Evolutionary conservation across 2,888 invertebrate species (phyloP).

Genomic region (Caenorhabditis becei): DNA sequence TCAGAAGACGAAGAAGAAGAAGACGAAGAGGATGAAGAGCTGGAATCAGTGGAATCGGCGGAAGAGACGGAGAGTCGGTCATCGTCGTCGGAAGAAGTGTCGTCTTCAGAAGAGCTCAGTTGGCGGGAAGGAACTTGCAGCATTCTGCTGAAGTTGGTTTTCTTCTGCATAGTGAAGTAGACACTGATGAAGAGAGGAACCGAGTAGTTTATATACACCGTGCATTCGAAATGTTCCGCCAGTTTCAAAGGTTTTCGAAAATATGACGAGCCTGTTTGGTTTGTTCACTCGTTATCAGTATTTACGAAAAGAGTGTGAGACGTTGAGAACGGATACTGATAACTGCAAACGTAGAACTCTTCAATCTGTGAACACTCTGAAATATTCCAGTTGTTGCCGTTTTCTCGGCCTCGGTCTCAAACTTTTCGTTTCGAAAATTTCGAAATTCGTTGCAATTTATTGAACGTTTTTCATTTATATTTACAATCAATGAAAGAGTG

Average conservation of each 20-base stretch:
- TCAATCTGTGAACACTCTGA: too few relatives aligned
- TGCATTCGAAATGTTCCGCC: slow-evolving; percentile 4
- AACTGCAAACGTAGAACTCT: neutral
- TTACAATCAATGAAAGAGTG: neutral
- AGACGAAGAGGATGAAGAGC: neutral
- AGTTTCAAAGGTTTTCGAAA: slow-evolving; percentile 5
- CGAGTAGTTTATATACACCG: neutral
- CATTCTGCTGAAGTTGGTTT: neutral
- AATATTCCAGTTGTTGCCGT: too few relatives aligned
- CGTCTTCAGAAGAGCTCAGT: neutral
- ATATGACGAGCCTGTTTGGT: slow-evolving; percentile 9
- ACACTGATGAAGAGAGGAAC: neutral
- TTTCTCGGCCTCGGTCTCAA: too few relatives aligned
- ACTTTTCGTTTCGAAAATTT: too few relatives aligned
- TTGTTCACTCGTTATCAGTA: neutral
- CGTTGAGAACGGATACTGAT: too few relatives aligned
- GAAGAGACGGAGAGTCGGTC: slow-evolving; percentile 3
- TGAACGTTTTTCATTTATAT: too few relatives aligned
- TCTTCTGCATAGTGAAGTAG: neutral
- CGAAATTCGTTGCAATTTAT: too few relatives aligned
- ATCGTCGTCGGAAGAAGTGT: neutral
- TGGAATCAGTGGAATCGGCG: neutral
- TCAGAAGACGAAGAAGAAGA: slow-evolving; percentile 7
- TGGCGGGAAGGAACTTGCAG: neutral
- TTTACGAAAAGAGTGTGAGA: neutral